Base-by-base conservation (phyloP, 2,888 invertebrate species). In the Celastrina argiolus region DNA sequence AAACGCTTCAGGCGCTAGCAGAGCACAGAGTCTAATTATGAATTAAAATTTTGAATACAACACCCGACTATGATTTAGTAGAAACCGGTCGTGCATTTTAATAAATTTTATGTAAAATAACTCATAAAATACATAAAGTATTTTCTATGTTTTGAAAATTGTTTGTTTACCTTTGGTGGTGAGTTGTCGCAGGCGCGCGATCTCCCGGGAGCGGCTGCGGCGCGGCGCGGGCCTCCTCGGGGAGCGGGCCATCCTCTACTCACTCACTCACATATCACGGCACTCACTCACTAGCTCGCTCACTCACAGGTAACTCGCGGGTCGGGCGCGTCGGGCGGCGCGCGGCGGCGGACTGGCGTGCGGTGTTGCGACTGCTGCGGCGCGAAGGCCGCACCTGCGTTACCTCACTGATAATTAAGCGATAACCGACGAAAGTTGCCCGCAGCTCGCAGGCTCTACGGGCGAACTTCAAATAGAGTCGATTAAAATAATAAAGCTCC, bases 171-270 rank as follows among this genome's bases (percentile, higher is more conserved):
- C 88, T 89, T 90, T 91, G 61, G 80, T 84, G 70, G 82, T 87
- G 70, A 89, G 84, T 67, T 90, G 89, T 2, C 81, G 76, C 56
- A 91, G 75, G 34, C 91, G 78, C 68, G 81, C 74, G 67, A 90
- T 78, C 73, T 90, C 91, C 63, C 86, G 74, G 67, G 87, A 85
- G 18, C 84, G 81, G 71, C 83, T 82, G 69, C 87, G 75, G 67
- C 89, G 78, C 66, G 83, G 84, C 16, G 84, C 83, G 8, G 86
- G 75, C 63, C 87, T 80, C 77, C 87, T 78, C 88, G 78, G 70
- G 90, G 91, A 90, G 36, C 90, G 85, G 71, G 89, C 88, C 91
- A 91, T 71, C 61, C 69, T 72, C 74, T 71, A 72, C 63, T 72
- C 72, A 71, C 75, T 36, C 36, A 56, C 69, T 45, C 68, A 70